phyloP scores from a whole-genome alignment of 2,797 vertebrate genomes.

The Mormyrops attenuatus region DNA sequence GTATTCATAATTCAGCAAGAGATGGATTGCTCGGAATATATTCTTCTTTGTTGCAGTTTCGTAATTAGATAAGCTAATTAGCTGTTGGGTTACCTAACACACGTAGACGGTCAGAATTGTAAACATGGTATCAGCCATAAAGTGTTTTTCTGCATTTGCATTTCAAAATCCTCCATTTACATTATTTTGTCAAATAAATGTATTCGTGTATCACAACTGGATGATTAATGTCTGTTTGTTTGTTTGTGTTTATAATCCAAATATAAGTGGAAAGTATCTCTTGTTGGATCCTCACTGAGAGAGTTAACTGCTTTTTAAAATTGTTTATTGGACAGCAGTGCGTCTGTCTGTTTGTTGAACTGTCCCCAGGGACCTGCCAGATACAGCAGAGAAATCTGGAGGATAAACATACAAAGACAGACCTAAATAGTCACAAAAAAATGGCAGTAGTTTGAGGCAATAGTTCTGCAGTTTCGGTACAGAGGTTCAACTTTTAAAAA shows the following conservation, averaged over 20 bases:
- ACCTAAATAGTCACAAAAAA: not conserved
- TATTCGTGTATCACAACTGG: not conserved
- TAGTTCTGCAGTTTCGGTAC: not conserved
- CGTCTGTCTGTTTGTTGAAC: not conserved
- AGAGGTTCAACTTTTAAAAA: not conserved
- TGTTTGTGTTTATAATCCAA: not conserved
- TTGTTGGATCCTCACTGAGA: not conserved
- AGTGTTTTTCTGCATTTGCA: slow-evolving; percentile 1
- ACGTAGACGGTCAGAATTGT: not conserved
- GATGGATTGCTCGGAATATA: not conserved
- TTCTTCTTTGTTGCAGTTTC: not conserved
- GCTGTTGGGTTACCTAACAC: not conserved
- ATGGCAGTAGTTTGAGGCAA: not conserved
- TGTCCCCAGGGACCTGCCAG: not conserved
- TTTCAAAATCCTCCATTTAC: not conserved
- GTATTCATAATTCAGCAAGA: not conserved
- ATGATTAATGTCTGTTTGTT: not conserved
- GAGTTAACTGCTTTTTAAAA: not conserved
- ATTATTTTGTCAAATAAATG: not conserved
- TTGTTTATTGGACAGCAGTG: not conserved
- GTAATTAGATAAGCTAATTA: slow-evolving; percentile 20
- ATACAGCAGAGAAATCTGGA: not conserved
- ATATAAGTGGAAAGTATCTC: not conserved
- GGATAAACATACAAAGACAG: not conserved
- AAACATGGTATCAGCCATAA: not conserved